A percentile compares a stretch with the other conserved stretches of the same genome.
Evolutionary conservation across 2,797 vertebrate genomes (phyloP).

Genomic region (Semotilus atromaculatus): DNA sequence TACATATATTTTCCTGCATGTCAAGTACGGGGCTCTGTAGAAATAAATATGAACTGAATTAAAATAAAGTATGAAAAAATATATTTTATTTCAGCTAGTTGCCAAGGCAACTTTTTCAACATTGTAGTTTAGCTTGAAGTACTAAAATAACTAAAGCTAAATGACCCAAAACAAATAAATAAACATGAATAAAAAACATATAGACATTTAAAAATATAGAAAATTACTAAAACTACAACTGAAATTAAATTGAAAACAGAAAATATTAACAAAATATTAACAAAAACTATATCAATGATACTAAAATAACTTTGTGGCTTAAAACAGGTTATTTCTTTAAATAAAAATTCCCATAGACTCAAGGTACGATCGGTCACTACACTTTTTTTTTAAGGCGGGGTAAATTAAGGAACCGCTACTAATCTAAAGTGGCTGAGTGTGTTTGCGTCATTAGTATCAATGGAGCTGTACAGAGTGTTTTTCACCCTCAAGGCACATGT

Average conservation of each 20-base stretch:
- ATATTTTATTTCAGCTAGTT: neutral
- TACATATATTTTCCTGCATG: neutral
- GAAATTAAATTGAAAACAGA: too few relatives aligned
- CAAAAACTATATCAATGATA: neutral
- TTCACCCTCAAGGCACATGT: constrained; percentile 18
- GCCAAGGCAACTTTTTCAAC: neutral
- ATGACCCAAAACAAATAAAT: neutral
- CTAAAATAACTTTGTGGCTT: neutral
- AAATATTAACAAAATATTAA: too few relatives aligned
- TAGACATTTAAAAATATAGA: neutral
- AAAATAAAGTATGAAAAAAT: neutral
- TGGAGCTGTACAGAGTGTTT: constrained; percentile 11
- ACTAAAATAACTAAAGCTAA: neutral
- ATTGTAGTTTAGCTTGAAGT: neutral
- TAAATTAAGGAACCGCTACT: neutral
- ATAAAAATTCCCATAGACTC: neutral
- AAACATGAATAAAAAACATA: neutral
- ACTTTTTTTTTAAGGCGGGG: neutral
- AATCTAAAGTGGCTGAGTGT: neutral
- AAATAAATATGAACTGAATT: neutral
- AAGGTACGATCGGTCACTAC: neutral
- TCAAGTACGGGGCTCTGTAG: neutral
- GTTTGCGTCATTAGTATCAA: constrained; percentile 4
- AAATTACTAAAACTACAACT: neutral
- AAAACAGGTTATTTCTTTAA: neutral